Conservation (phyloP, 1,140 invertebrate species). For the Camponotus pennsylvanicus region DNA sequence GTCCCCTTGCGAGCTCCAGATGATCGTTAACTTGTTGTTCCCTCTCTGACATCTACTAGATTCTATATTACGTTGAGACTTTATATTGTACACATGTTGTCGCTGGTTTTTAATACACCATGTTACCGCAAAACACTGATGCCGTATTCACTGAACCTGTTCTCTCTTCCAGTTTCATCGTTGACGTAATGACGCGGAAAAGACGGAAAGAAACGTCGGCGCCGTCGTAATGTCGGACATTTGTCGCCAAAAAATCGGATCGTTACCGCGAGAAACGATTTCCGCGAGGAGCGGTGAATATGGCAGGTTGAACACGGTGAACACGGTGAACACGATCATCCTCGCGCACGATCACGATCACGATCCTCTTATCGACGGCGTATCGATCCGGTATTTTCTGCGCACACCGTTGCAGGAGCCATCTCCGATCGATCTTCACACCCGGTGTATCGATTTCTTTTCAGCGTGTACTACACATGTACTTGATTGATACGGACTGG, state of each 20-base stretch:
- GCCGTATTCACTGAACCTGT: constrained; percentile 83
- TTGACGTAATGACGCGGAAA: constrained; percentile 62
- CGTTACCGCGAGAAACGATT: background rate
- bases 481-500: background rate
- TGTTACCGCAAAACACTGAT: constrained; percentile 79
- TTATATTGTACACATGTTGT: constrained; percentile 78
- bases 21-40: constrained; percentile 61
- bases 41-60: background rate
- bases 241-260: constrained; percentile 8
- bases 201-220: constrained; percentile 35
- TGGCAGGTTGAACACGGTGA: constrained; percentile 70
- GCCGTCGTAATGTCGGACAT: constrained; percentile 14
- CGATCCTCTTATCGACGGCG: constrained; percentile 15
- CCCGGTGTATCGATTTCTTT: constrained; percentile 35
- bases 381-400: constrained; percentile 32
- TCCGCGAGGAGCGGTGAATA: constrained; percentile 75
- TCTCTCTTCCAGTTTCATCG: constrained; percentile 62
- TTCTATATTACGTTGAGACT: constrained; percentile 54
- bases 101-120: constrained; percentile 80
- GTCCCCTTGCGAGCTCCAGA: constrained; percentile 40
- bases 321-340: constrained; percentile 61
- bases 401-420: constrained; percentile 58
- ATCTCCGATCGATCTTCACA: constrained; percentile 10
- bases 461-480: constrained; percentile 3
- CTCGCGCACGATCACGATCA: constrained; percentile 17